phyloP scores from a whole-genome alignment of 2,113 vertebrate species.

The Vidua macroura region DNA sequence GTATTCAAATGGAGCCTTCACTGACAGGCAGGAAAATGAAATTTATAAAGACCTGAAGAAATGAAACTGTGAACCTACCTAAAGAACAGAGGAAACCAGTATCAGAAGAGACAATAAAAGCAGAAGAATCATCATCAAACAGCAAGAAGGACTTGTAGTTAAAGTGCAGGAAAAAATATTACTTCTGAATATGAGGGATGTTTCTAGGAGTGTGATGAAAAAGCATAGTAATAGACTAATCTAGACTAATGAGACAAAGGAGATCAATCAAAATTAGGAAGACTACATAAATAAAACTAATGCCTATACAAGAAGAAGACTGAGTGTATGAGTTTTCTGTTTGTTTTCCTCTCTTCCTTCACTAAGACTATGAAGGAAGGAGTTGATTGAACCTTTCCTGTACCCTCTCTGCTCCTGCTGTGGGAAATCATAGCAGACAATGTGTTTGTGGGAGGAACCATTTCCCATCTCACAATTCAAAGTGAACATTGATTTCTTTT shows the following conservation, averaged over 20 bases:
- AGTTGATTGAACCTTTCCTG: background rate
- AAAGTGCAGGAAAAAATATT: background rate
- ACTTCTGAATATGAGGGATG: background rate
- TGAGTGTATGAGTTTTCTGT: background rate
- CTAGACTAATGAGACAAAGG: background rate
- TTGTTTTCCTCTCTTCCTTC: background rate
- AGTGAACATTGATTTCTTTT: background rate
- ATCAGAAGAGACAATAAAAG: background rate
- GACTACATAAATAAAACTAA: background rate
- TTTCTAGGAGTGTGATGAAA: background rate
- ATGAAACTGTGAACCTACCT: background rate
- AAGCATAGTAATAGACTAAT: background rate
- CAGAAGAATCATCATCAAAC: background rate
- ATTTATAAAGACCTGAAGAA: background rate
- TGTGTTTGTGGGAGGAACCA: background rate
- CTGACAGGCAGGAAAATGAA: background rate
- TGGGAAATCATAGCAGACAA: background rate
- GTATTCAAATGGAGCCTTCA: background rate
- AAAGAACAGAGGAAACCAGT: background rate
- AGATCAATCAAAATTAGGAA: background rate
- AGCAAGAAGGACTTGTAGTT: background rate
- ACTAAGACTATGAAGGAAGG: background rate
- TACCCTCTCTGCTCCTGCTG: background rate
- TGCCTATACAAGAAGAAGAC: background rate
- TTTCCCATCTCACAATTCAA: background rate